These are phyloP conservation scores for Oryzias dopingdopingensis DNA, from an alignment of 2,797 vertebrate species.

Conservation along the genomic window DNA sequence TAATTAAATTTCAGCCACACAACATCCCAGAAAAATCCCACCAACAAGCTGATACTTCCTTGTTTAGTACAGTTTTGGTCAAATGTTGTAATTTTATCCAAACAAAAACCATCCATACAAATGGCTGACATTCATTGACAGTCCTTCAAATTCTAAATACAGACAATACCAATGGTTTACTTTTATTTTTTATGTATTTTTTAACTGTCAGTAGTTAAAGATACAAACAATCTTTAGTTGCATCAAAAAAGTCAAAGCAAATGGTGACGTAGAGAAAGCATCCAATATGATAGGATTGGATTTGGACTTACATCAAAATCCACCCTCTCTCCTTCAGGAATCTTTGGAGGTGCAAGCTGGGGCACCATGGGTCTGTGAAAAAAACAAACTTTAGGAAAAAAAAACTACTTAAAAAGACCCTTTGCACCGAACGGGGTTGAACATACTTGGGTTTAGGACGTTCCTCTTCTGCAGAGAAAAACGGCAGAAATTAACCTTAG, in stretches of 20 bases:
- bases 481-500: constrained; percentile 1
- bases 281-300: background rate
- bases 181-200: too few species aligned
- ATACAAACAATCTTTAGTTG: too few species aligned
- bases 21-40: too few species aligned
- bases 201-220: too few species aligned
- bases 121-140: too few species aligned
- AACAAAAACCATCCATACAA: too few species aligned
- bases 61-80: too few species aligned
- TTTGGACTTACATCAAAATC: constrained; percentile 87
- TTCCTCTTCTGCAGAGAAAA: constrained; percentile 80
- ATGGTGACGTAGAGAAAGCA: background rate
- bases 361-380: constrained; percentile 79
- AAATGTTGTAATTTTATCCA: too few species aligned
- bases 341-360: constrained; percentile 87
- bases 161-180: too few species aligned
- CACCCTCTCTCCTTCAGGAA: constrained; percentile 90
- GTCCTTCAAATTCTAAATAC: too few species aligned
- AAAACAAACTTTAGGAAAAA: background rate
- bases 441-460: constrained; percentile 84
- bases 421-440: fast-evolving
- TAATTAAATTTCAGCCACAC: too few species aligned
- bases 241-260: background rate
- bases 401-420: background rate
- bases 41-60: too few species aligned